Base-by-base conservation (phyloP, 2,888 invertebrate genomes). In the Ellobium chinense region DNA sequence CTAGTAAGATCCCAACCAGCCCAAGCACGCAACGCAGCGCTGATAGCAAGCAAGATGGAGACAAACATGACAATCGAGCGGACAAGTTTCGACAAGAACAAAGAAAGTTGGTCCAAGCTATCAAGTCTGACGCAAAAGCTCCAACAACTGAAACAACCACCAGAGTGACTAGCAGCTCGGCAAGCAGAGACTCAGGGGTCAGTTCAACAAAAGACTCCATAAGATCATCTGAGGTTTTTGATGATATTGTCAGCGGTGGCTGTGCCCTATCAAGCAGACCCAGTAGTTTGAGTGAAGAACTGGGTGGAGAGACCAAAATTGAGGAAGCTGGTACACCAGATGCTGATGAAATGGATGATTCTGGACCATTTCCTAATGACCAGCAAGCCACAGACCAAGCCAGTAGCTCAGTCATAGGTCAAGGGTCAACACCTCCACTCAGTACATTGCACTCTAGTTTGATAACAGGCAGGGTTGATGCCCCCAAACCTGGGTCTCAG, bases 71-170 rank as follows among this genome's bases (percentile, higher is more conserved):
- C 34, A 73, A 37, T 39, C 77, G 83, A 7, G 79, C 81, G 7
- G 79, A 83, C 31, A 75, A 70, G 24, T 83, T 81, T 62, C 56
- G 65, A 24, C 72, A 79, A 46, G 81, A 83, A 58, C 83, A 83
- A 77, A 83, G 83, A 54, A 83, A 81, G 62, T 73, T 83, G 24
- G 78, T 83, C 27, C 77, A 76, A 21, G 83, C 83, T 39, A 83
- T 83, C 65, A 83, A 79, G 58, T 79, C 83, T n/a, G 81, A 79
- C 58, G 63, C 83, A 21, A 81, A 81, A 62, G 60, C 78, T 31
- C 78, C 80, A 27, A 56, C 58, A 58, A 27, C n/a, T 21, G 56
- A 58, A 56, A 9, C 21, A 21, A 5, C 70, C 29, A 21, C 37
- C 27, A 58, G 60, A 36, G 37, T 5, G 21, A 21, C 34, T 21